A percentile compares a stretch with the other conserved stretches of the same genome.
These are phyloP conservation scores for Spodoptera exigua DNA, from an alignment of 2,888 invertebrate species.

Conservation along the genomic window DNA sequence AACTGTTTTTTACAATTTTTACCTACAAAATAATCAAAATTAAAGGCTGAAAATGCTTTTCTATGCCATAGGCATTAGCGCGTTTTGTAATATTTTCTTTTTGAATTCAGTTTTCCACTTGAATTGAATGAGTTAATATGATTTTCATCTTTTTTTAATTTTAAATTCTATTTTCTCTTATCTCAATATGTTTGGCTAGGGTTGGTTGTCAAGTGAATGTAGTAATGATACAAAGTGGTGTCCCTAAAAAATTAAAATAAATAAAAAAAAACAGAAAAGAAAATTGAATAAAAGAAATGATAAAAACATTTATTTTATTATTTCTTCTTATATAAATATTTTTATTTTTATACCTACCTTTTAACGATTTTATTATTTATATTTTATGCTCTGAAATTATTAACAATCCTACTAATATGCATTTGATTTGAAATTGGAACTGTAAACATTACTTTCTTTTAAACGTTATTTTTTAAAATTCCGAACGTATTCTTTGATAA, in stretches of 20 bases:
- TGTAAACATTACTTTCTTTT: too few relatives aligned
- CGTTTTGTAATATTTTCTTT: neutral
- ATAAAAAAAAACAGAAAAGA: neutral
- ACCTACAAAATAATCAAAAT: too few relatives aligned
- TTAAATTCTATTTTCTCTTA: conserved; percentile 5
- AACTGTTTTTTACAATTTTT: too few relatives aligned
- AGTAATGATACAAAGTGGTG: neutral
- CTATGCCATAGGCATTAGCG: too few relatives aligned
- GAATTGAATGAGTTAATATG: neutral
- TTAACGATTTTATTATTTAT: neutral
- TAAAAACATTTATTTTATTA: too few relatives aligned
- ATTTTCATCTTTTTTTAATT: neutral
- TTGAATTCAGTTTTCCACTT: neutral
- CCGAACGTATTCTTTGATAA: neutral
- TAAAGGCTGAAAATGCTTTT: too few relatives aligned
- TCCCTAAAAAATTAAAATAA: neutral
- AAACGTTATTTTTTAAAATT: neutral
- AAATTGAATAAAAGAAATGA: too few relatives aligned
- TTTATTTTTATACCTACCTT: neutral
- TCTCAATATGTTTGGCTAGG: neutral
- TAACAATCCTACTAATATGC: too few relatives aligned
- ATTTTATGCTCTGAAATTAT: neutral
- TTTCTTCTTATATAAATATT: neutral
- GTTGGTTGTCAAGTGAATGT: conserved; percentile 15
- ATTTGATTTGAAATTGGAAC: too few relatives aligned